Evolutionary conservation across 2,113 vertebrate species (phyloP), one percentile per base, ranked within the genome.

Genomic region (Elaphurus davidianus): DNA sequence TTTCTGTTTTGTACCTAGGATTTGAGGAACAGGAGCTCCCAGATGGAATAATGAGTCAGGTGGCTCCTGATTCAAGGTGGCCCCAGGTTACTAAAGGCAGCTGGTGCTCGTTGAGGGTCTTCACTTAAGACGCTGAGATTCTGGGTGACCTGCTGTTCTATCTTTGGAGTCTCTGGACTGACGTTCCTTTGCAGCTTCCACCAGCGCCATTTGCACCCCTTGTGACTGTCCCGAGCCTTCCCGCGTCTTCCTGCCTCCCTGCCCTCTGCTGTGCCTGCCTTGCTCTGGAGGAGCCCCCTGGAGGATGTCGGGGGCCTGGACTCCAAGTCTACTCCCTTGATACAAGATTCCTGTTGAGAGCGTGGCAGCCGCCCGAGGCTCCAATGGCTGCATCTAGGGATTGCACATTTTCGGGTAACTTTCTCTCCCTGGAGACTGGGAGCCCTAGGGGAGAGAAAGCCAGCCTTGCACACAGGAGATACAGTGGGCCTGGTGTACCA

Each of bases 31-130:
- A 50, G 43, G 27, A 14, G 7, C 30, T 55, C 36, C 6, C 7
- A 23, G 62, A 40, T n/a, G 23, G 25, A n/a, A 30, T 4, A 5
- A 57, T n/a, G 74, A 11, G 21, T 0, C 15, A 52, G 8, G 67
- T 28, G 57, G 59, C 47, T 57, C 5, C 27, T 57, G 47, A 21
- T 33, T 40, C 3, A 28, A 12, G 19, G 23, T 10, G 2, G 17
- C 43, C 43, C 15, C 9, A 12, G 81, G 67, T 45, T 16, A 33
- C 71, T 40, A 50, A 27, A 12, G n/a, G 59, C 67, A 84, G 47
- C 0, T 6, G 8, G 19, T 0, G 0, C 9, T 57, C 19, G 3
- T 6, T 33, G 16, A 28, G 15, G 30, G 43, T 43, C 64, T 33
- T 36, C 60, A 13, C 19, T 25, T 0, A 5, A 5, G 47, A 33